A percentile compares a stretch with the other conserved stretches of the same genome.
These are phyloP conservation scores for Coelinius sp. DNA, from an alignment of 2,888 invertebrate genomes.

Conservation along the genomic window DNA sequence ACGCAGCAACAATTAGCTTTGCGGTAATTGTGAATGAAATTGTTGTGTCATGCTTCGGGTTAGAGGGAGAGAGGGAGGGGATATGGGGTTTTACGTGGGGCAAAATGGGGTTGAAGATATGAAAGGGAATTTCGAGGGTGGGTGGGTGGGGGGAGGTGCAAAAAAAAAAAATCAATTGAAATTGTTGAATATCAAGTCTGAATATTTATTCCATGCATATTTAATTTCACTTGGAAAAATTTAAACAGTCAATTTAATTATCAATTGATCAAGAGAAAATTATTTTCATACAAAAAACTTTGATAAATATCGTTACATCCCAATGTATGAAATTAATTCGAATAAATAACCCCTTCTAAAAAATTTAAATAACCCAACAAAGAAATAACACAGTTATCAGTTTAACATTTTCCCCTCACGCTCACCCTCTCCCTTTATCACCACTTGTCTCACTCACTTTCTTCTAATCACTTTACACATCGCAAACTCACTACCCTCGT, in stretches of 20 bases:
- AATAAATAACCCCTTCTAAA: not conserved
- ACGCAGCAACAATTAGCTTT: not conserved
- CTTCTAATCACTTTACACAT: not conserved
- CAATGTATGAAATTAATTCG: not conserved
- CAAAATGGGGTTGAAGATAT: not conserved
- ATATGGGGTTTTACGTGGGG: no score
- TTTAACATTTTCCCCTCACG: not conserved
- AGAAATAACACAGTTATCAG: not conserved
- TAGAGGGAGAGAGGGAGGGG: not conserved
- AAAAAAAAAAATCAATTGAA: no score
- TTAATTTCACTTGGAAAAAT: no score
- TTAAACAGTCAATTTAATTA: no score
- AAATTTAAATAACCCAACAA: not conserved
- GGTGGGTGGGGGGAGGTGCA: not conserved
- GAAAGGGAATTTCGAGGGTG: not conserved
- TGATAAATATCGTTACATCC: not conserved
- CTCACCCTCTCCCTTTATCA: not conserved
- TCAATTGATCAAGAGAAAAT: no score
- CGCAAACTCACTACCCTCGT: not conserved
- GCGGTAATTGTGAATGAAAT: not conserved
- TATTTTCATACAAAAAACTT: not conserved
- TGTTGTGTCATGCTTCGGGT: not conserved
- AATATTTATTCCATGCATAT: no score
- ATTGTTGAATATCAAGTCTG: no score
- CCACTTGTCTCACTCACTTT: not conserved